These are phyloP conservation scores for Plumapathes pennacea DNA, from an alignment of 92 coral and sea anemone genomes.

Conservation along the genomic window DNA sequence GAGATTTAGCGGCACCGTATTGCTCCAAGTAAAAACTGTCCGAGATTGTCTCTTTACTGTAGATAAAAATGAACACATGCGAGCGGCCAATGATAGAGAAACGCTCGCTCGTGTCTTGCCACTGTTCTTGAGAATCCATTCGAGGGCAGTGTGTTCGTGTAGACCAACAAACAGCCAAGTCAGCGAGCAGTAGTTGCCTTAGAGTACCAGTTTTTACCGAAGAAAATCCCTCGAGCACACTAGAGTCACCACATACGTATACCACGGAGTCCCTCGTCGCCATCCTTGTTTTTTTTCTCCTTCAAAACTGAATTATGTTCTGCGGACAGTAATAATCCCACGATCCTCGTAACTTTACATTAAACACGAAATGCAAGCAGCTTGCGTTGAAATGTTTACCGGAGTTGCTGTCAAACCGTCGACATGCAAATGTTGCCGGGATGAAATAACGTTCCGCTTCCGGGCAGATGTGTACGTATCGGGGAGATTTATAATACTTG, in stretches of 20 bases:
- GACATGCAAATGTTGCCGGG: no score
- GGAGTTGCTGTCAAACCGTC: no score
- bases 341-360: no score
- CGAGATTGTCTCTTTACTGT: constrained; percentile 80
- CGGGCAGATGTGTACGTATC: no score
- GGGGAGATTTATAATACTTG: no score
- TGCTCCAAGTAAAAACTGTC: constrained; percentile 85
- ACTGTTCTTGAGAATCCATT: constrained; percentile 48
- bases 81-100: constrained; percentile 72
- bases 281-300: not conserved
- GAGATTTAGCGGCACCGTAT: constrained; percentile 90
- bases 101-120: constrained; percentile 57
- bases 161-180: constrained; percentile 40
- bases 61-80: constrained; percentile 81
- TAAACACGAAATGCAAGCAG: no score
- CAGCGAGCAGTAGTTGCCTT: constrained; percentile 33
- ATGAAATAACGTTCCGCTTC: no score
- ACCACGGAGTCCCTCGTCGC: constrained; percentile 14
- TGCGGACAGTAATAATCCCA: constrained; percentile 5
- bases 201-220: constrained; percentile 31
- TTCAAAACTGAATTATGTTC: no score
- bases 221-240: constrained; percentile 14
- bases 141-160: constrained; percentile 76
- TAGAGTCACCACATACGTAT: constrained; percentile 54
- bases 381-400: no score